phyloP scores from a whole-genome alignment of 2,797 vertebrate species.

The Rhynchonycteris naso region DNA sequence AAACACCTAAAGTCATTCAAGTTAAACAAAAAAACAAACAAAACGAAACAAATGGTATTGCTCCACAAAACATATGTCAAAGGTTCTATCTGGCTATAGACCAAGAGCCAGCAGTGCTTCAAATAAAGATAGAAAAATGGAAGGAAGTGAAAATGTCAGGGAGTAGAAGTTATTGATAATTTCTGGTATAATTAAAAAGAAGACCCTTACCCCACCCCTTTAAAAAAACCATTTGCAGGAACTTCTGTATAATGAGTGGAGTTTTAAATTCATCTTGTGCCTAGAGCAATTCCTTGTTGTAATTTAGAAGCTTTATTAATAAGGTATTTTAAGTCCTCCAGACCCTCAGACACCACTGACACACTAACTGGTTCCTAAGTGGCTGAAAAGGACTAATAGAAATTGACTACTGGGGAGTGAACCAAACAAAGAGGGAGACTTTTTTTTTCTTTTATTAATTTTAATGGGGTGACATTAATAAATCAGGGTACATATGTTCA shows the following conservation, averaged over 20 bases:
- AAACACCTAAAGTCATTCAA: background rate
- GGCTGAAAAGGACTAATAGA: background rate
- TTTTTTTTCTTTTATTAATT: too few species aligned
- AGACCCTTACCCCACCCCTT: background rate
- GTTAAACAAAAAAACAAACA: background rate
- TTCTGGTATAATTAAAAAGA: background rate
- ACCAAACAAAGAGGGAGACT: background rate
- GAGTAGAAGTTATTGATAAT: background rate
- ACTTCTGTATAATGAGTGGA: background rate
- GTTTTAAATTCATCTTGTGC: background rate
- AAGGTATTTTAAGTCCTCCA: background rate
- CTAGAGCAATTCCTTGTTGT: background rate
- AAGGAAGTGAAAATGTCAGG: background rate
- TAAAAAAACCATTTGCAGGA: background rate
- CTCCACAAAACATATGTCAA: background rate
- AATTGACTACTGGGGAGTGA: background rate
- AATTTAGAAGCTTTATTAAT: background rate
- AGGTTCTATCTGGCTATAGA: background rate
- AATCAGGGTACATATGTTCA: too few species aligned
- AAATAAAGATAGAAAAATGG: background rate
- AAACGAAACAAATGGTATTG: constrained; percentile 9
- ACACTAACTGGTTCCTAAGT: background rate
- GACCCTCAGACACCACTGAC: background rate
- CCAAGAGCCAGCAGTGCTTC: background rate
- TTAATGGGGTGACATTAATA: too few species aligned